A percentile compares a stretch with the other conserved stretches of the same genome.
phyloP scores from a whole-genome alignment of 2,888 invertebrate species.

The Synergus japonicus region DNA sequence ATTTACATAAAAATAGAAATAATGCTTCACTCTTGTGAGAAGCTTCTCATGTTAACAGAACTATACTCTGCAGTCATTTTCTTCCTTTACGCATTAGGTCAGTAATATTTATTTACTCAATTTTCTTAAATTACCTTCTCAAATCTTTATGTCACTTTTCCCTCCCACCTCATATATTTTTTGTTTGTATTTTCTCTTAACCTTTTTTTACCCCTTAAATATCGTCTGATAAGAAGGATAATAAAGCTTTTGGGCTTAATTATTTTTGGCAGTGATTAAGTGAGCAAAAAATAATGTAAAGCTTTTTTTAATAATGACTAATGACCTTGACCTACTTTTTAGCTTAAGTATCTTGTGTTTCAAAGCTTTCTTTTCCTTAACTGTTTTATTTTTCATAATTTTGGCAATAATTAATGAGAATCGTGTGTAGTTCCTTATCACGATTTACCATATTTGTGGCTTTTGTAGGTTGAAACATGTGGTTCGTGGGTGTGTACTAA shows the following conservation, averaged over 20 bases:
- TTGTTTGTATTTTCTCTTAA: background rate
- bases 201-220: background rate
- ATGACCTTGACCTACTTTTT: background rate
- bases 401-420: background rate
- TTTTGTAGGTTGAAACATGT: background rate
- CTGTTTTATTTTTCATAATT: background rate
- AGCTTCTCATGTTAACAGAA: background rate
- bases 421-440: background rate
- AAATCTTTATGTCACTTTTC: too few relatives aligned
- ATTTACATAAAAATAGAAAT: slow-evolving; percentile 15
- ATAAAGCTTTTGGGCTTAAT: background rate
- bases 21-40: slow-evolving; percentile 1
- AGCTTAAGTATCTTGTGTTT: background rate
- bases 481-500: slow-evolving; percentile 18
- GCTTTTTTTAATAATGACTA: background rate
- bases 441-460: slow-evolving; percentile 4
- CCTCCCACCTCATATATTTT: background rate
- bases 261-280: background rate
- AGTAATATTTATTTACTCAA: slow-evolving; percentile 4
- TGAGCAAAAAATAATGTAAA: background rate
- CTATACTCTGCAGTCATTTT: background rate
- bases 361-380: background rate
- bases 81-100: background rate
- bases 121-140: too few relatives aligned
- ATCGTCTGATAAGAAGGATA: background rate